Conservation (phyloP, 1,140 invertebrate genomes). For the Helicoverpa zea region DNA sequence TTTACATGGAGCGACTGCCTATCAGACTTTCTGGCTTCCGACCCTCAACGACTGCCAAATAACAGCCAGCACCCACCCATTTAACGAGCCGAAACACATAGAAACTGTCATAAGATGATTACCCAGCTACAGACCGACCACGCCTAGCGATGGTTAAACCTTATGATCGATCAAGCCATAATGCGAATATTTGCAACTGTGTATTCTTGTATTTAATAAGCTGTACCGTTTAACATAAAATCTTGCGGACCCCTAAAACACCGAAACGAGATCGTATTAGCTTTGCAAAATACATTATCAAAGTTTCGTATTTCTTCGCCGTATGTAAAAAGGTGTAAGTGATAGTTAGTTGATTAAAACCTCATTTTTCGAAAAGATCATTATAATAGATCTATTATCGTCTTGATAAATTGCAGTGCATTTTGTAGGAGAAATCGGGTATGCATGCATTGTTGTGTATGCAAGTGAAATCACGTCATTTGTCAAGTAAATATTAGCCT, state of each 20-base stretch:
- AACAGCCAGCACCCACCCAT: no score
- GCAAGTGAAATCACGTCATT: slow-evolving; percentile 24
- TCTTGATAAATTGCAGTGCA: neutral
- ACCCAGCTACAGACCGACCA: no score
- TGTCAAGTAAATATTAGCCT: slow-evolving; percentile 29
- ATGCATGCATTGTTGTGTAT: slow-evolving; percentile 27
- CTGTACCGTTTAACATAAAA: no score
- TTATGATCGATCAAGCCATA: no score
- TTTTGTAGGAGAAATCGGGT: slow-evolving; percentile 14
- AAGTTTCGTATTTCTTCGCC: neutral
- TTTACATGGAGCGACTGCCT: no score
- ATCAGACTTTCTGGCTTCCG: no score
- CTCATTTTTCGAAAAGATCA: neutral
- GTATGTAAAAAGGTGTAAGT: neutral
- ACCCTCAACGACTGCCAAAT: no score
- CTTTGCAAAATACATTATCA: neutral
- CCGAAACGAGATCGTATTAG: neutral
- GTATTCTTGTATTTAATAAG: no score
- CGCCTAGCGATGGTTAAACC: no score
- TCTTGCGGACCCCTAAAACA: neutral
- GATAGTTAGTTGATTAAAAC: neutral
- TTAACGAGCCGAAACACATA: no score
- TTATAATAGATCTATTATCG: slow-evolving; percentile 8
- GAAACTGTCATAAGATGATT: no score
- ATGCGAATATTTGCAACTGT: no score